Evolutionary conservation across 2,888 invertebrate genomes (phyloP).

Genomic region (Lycia hirtaria): DNA sequence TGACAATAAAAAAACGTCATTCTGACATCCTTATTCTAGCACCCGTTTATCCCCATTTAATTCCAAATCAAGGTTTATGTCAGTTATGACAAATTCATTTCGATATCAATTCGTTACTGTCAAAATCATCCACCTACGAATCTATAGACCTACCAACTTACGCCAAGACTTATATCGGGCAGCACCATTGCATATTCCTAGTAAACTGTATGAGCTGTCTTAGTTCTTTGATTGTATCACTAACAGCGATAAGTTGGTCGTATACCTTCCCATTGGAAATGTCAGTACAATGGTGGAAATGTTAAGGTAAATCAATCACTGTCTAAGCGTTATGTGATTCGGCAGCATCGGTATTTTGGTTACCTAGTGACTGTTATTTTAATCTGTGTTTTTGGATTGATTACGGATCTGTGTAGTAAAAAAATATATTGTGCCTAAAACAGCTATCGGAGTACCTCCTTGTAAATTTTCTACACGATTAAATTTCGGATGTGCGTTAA

Average conservation of each 20-base stretch:
- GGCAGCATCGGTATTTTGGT: constrained; percentile 15
- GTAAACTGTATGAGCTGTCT: background rate
- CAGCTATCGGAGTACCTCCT: no score
- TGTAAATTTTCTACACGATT: no score
- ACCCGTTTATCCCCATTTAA: constrained; percentile 2
- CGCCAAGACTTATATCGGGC: background rate
- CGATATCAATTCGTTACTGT: constrained; percentile 29
- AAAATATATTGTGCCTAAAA: background rate
- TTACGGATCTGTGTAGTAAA: background rate
- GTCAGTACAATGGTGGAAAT: constrained; percentile 23
- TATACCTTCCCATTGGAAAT: constrained; percentile 15
- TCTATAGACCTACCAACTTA: background rate
- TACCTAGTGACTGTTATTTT: background rate
- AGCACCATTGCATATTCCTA: background rate
- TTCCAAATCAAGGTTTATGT: constrained; percentile 14
- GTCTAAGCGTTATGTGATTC: constrained; percentile 17
- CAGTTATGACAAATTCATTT: constrained; percentile 25
- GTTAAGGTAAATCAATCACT: constrained; percentile 33
- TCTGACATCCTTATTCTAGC: constrained; percentile 5
- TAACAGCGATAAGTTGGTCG: background rate
- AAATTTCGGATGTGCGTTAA: no score
- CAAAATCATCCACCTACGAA: constrained; percentile 20
- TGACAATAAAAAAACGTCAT: no score
- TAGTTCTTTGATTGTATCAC: background rate
- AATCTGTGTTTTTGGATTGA: background rate